phyloP scores from a whole-genome alignment of 2,888 invertebrate genomes.

The Chymomyza caudatula region DNA sequence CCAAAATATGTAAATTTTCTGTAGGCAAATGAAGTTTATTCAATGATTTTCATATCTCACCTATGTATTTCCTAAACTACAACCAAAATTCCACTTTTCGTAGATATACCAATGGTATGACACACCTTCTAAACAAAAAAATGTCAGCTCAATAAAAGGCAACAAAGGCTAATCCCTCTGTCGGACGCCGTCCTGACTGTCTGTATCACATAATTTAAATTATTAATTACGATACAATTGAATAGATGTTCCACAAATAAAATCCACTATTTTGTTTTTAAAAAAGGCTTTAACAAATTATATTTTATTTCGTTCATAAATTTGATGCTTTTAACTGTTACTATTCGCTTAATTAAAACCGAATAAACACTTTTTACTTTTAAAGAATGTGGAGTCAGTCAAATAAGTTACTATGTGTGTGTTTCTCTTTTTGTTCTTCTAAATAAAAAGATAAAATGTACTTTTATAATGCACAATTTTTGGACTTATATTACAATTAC shows the following conservation, averaged over 20 bases:
- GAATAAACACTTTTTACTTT: slow-evolving; percentile 15
- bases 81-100: no score
- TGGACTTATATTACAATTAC: slow-evolving; percentile 51
- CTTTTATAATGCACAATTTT: slow-evolving; percentile 38
- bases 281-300: slow-evolving; percentile 59
- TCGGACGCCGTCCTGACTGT: no score
- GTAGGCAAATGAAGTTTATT: no score
- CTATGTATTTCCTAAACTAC: no score
- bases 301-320: slow-evolving; percentile 63
- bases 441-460: slow-evolving; percentile 37
- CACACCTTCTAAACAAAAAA: background rate
- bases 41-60: no score
- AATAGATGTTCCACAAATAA: background rate
- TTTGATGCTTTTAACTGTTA: slow-evolving; percentile 44
- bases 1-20: no score
- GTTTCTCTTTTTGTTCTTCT: slow-evolving; percentile 43
- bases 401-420: slow-evolving; percentile 25
- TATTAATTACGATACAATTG: no score
- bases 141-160: background rate
- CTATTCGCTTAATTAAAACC: slow-evolving; percentile 8
- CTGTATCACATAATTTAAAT: background rate
- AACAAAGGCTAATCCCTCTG: no score
- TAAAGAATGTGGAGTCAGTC: slow-evolving; percentile 44
- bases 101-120: background rate
- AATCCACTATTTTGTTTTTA: slow-evolving; percentile 4